Base-by-base conservation (phyloP, 2,797 vertebrate genomes). In the Rhinichthys osculus region DNA sequence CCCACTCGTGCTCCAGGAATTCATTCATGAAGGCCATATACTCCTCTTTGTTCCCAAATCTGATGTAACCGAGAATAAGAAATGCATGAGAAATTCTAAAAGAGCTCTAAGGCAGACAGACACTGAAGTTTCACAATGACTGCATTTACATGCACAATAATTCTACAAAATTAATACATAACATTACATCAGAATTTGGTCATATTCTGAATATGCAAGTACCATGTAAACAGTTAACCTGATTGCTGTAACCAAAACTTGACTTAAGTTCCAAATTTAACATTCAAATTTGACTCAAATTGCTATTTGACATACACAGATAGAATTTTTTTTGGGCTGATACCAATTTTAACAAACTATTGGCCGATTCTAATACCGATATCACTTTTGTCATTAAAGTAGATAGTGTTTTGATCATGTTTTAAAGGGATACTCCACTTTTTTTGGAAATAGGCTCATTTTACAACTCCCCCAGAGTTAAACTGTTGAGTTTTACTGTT, bases 11-110 rank as follows among this genome's bases (percentile, higher is more conserved):
- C 89, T 99, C 98, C 94, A 99, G 91, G 91, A 99, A 99, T 91
- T 98, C 97, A 82, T 99, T 99, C 98, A 99, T 99, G 91, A 99
- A 99, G 57, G 97, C 95, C 97, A 99, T 99, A 91, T 99, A 99
- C 90, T 99, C 98, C 86, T 99, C 98, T 92, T 99, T 99, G 92
- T 97, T 98, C 5, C 97, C 98, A 87, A 99, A 99, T 94, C 98
- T 99, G 91, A 78, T 10, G 50, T 30, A 21, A 77, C 7, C n/a
- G 35, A 62, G 33, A 27, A 71, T 67, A 38, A 76, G 19, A 72
- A 21, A 67, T 23, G 64, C 40, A 38, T 69, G 3, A 81, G 10
- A 64, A 66, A 67, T 50, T 47, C 10, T 3, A 10, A 78, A 35
- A 64, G 42, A 14, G 42, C 27, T 81, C 5, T 0, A 33, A 69